These are phyloP conservation scores for Tribolium freemani DNA, from an alignment of 2,888 invertebrate species.

Conservation along the genomic window DNA sequence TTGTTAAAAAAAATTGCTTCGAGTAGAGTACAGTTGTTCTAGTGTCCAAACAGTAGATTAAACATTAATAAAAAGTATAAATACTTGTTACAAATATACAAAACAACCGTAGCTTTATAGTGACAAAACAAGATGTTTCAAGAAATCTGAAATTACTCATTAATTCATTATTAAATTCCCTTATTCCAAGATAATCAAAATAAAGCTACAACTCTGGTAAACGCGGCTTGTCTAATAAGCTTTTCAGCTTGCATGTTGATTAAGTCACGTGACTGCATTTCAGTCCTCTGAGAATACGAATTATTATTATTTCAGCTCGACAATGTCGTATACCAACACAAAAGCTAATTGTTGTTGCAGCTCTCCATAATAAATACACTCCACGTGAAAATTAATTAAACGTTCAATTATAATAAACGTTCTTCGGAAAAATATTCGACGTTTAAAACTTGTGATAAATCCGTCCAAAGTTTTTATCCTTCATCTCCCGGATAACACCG, in stretches of 20 bases:
- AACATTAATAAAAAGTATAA: too few species aligned
- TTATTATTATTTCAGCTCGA: conserved; percentile 6
- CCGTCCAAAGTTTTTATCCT: conserved; percentile 3
- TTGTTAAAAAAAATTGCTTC: too few species aligned
- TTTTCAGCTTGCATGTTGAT: neutral
- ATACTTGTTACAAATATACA: too few species aligned
- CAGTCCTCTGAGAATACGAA: neutral
- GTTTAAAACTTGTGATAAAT: neutral
- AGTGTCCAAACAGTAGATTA: too few species aligned
- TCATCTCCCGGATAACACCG: neutral
- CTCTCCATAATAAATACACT: conserved; percentile 8
- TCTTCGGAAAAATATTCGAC: neutral
- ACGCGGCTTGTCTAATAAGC: neutral
- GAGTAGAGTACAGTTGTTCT: too few species aligned
- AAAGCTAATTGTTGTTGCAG: conserved; percentile 15
- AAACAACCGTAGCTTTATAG: too few species aligned
- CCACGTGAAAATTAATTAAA: conserved; percentile 20
- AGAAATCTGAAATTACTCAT: too few species aligned
- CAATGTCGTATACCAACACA: conserved; percentile 1
- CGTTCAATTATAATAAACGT: conserved; percentile 2
- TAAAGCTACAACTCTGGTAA: neutral
- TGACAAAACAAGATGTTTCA: too few species aligned
- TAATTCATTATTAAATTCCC: neutral
- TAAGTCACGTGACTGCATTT: conserved; percentile 3
- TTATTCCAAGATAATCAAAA: neutral